These are phyloP conservation scores for Napeogenes inachia DNA, from an alignment of 2,888 invertebrate species.

Conservation along the genomic window DNA sequence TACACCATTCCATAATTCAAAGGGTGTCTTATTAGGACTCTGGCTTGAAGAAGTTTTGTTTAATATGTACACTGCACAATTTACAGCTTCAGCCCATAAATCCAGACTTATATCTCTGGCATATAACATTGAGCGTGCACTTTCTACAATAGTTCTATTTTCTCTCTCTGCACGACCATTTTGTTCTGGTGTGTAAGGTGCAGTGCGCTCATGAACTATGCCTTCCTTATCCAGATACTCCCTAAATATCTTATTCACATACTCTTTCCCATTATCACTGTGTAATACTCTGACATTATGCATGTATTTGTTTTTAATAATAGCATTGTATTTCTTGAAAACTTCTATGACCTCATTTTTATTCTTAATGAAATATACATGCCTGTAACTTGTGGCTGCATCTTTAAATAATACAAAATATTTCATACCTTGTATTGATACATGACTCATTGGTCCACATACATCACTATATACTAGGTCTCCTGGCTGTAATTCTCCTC, in stretches of 20 bases:
- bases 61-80: constrained; percentile 37
- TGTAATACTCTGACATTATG: constrained; percentile 32
- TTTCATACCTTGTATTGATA: constrained; percentile 19
- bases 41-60: constrained; percentile 36
- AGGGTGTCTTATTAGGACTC: constrained; percentile 28
- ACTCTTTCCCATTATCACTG: constrained; percentile 35
- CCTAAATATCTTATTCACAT: constrained; percentile 29
- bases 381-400: constrained; percentile 17
- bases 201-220: constrained; percentile 36
- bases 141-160: constrained; percentile 38
- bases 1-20: constrained; percentile 33
- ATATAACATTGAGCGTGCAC: constrained; percentile 37
- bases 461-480: constrained; percentile 23
- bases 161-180: constrained; percentile 42
- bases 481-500: constrained; percentile 16
- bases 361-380: constrained; percentile 31
- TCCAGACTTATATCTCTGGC: constrained; percentile 21
- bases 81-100: constrained; percentile 40
- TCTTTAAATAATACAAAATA: constrained; percentile 28
- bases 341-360: constrained; percentile 35
- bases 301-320: constrained; percentile 31
- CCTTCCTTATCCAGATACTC: constrained; percentile 31
- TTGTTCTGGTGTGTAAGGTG: constrained; percentile 40
- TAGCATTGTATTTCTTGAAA: constrained; percentile 33
- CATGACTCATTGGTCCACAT: constrained; percentile 19